Conservation (phyloP, 1,140 invertebrate genomes). For the Drosophila neocordata region DNA sequence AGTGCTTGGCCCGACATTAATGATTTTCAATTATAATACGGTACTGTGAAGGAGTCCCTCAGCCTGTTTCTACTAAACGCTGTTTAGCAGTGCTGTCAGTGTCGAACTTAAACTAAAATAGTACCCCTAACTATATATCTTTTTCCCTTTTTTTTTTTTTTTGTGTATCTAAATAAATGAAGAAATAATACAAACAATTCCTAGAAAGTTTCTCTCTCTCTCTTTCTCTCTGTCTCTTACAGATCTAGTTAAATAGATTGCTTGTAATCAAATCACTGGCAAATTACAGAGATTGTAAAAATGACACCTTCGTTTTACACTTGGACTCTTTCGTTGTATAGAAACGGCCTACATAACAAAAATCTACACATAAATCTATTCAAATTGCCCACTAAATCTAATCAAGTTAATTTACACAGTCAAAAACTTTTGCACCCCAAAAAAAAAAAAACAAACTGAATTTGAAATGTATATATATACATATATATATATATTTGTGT, state of each 20-base stretch:
- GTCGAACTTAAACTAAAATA: not conserved
- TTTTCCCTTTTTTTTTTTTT: conserved; percentile 19
- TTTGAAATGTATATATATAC: not conserved
- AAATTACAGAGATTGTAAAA: conserved; percentile 40
- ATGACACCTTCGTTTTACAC: conserved; percentile 16
- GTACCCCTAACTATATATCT: too few relatives aligned
- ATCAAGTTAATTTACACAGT: conserved; percentile 75
- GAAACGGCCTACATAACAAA: conserved; percentile 32
- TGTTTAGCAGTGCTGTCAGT: conserved; percentile 52
- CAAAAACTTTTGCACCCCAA: conserved; percentile 42
- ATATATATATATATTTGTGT: too few relatives aligned
- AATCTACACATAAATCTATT: conserved; percentile 30
- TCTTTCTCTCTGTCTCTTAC: too few relatives aligned
- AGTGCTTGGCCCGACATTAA: conserved; percentile 23
- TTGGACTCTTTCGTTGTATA: not conserved
- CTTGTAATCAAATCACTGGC: conserved; percentile 25
- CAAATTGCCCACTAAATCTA: conserved; percentile 75
- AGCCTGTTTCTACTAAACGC: conserved; percentile 44
- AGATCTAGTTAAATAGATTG: not conserved
- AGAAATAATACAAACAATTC: not conserved
- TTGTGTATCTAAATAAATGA: conserved; percentile 22
- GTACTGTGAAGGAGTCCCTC: not conserved
- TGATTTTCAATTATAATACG: conserved; percentile 16
- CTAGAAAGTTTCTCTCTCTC: too few relatives aligned
- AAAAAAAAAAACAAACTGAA: not conserved